These are phyloP conservation scores for Orientallactaga sibirica DNA, from an alignment of 2,797 vertebrate species.

Conservation along the genomic window DNA sequence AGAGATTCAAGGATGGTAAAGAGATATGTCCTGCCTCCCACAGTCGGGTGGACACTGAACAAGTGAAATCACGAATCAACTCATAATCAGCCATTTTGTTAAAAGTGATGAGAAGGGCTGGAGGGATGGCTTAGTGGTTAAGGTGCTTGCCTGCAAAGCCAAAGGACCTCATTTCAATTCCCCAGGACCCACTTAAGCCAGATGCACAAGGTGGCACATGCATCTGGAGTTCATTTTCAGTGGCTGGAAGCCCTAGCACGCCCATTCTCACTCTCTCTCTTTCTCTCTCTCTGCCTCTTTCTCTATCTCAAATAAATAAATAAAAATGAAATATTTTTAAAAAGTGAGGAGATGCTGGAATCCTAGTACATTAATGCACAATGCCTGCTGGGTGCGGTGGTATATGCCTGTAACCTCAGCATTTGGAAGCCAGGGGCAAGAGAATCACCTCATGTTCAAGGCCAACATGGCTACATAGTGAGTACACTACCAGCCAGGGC, in stretches of 20 bases:
- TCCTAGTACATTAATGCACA: background rate
- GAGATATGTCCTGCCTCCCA: background rate
- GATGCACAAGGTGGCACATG: too few relatives aligned
- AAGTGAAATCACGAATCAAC: background rate
- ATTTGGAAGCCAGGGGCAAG: background rate
- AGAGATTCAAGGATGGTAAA: background rate
- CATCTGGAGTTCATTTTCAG: too few relatives aligned
- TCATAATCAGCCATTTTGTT: background rate
- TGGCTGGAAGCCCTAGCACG: too few relatives aligned
- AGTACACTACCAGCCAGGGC: too few relatives aligned
- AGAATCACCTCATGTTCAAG: background rate
- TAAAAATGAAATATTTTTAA: background rate
- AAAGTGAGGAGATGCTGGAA: background rate
- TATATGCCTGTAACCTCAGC: background rate
- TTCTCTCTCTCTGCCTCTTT: too few relatives aligned
- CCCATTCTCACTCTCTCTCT: too few relatives aligned
- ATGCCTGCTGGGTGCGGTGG: background rate
- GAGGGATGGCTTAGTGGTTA: too few relatives aligned
- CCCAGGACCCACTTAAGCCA: too few relatives aligned
- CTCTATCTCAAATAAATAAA: too few relatives aligned
- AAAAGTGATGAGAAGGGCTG: background rate
- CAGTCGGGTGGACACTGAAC: background rate
- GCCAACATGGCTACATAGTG: background rate
- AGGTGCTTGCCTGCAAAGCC: too few relatives aligned
- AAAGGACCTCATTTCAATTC: too few relatives aligned